Base-by-base conservation (phyloP, 1,140 invertebrate genomes). In the Cydia splendana region DNA sequence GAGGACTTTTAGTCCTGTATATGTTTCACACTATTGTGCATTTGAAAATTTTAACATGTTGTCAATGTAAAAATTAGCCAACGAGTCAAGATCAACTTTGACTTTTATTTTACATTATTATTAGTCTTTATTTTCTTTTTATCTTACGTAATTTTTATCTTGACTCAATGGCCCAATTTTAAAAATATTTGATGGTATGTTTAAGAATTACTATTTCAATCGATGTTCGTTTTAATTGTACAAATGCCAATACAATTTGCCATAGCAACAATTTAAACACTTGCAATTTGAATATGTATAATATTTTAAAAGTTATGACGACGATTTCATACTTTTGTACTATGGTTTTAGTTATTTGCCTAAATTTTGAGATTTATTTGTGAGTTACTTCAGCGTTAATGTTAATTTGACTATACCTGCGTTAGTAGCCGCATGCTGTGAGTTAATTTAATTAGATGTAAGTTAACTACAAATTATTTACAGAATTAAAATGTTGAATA, bases 391-490 rank as follows among this genome's bases (percentile, higher is more conserved):
- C 10, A 42, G 38, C 9, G 28, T 69, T 65, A 28, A 15, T 15
- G 13, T 18, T 71, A 71, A 71, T 34, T 67, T 71, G 67, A 71
- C 30, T n/a, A 71, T 71, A 38, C 34, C 34, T 38, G 67, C 67
- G 34, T n/a, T 38, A 45, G 30, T 38, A 38, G 38, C 15, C 4
- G 67, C 18, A 71, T 71, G 67, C 30, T 71, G 67, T 71, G 67
- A 71, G 28, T 71, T 71, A 42, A 69, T 69, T 69, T 69, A 71
- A 71, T 38, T 71, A 38, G 67, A n/a, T 18, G 24, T 42, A 71
- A 18, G 34, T 24, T 71, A 42, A n/a, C 20, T 62, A 24, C 15
- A 24, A 24, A 24, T 62, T 62, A 62, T 24, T 57, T 62, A 62
- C 57, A 62, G 2, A 62, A 62, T 62, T 18, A 62, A 62, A 62